Conservation (phyloP, 2,113 vertebrate genomes). For the Cebus imitator region DNA sequence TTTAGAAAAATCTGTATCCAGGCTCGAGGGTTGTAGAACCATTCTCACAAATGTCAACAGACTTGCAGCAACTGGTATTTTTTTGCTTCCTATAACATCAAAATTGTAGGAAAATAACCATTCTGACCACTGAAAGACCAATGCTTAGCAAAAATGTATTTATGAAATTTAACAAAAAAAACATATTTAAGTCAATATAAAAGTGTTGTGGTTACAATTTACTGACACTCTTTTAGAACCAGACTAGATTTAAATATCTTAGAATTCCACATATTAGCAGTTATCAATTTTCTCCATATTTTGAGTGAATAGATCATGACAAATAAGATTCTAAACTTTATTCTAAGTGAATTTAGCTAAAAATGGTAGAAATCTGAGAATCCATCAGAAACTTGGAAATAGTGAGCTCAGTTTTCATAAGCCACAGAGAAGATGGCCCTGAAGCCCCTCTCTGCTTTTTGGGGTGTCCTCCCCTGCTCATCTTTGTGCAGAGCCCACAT, state of each 20-base stretch:
- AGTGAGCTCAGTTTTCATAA: background rate
- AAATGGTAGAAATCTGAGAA: background rate
- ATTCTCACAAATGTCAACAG: background rate
- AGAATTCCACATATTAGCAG: constrained; percentile 7
- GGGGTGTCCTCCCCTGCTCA: background rate
- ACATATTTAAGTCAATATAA: constrained; percentile 5
- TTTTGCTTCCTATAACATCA: background rate
- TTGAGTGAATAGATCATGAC: background rate
- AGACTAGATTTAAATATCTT: background rate
- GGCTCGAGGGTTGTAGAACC: background rate
- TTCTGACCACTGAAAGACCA: background rate
- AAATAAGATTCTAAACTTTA: background rate
- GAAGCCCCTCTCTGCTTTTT: background rate
- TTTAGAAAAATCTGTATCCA: constrained; percentile 21
- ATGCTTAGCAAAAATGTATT: constrained; percentile 16
- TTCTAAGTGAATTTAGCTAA: background rate
- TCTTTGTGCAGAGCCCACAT: background rate
- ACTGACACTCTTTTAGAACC: background rate
- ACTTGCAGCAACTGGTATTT: background rate
- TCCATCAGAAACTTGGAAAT: background rate
- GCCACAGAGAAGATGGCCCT: background rate
- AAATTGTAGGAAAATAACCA: background rate
- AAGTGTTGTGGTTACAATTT: background rate
- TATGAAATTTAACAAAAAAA: constrained; percentile 9
- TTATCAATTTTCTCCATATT: background rate